phyloP scores from a whole-genome alignment of 1,140 invertebrate species.

The Monochamus saltuarius region DNA sequence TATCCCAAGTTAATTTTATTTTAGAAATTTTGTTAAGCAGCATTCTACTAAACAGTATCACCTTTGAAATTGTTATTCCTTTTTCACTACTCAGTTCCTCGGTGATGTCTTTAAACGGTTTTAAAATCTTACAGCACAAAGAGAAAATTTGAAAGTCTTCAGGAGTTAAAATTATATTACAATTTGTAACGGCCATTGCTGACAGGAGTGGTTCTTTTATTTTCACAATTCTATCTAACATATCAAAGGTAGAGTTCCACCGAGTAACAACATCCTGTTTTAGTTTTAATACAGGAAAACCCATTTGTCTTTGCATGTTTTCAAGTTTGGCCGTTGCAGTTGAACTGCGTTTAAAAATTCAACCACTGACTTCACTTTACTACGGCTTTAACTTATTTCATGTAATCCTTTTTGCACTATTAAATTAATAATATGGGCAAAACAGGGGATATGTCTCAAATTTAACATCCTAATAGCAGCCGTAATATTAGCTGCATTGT shows the following conservation, averaged over 20 bases:
- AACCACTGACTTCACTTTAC: conserved; percentile 15
- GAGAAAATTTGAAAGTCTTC: conserved; percentile 2
- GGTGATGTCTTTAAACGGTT: conserved; percentile 30
- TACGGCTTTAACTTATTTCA: conserved; percentile 4
- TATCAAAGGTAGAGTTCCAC: conserved; percentile 46
- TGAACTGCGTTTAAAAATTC: conserved; percentile 13
- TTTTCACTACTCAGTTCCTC: conserved; percentile 37
- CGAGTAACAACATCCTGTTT: conserved; percentile 43
- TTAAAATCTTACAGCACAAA: conserved; percentile 9
- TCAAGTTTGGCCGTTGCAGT: conserved; percentile 19
- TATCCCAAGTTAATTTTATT: conserved; percentile 4
- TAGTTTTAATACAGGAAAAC: conserved; percentile 32
- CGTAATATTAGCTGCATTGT: conserved; percentile 20
- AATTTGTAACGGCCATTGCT: conserved; percentile 32
- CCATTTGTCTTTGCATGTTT: conserved; percentile 21
- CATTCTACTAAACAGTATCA: conserved; percentile 26
- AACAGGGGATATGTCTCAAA: conserved; percentile 10
- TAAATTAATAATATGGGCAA: conserved; percentile 19
- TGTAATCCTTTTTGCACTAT: conserved; percentile 6
- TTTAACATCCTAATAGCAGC: conserved; percentile 7
- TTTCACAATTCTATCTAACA: conserved; percentile 35
- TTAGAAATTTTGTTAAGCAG: conserved; percentile 24
- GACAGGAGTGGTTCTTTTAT: conserved; percentile 37
- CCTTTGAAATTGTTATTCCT: conserved; percentile 34
- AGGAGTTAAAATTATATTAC: neutral